Percentiles rank a stretch among this genome's conserved stretches.
These are phyloP conservation scores for Caenorhabditis imperialis DNA, from an alignment of 2,888 invertebrate species.

Conservation along the genomic window DNA sequence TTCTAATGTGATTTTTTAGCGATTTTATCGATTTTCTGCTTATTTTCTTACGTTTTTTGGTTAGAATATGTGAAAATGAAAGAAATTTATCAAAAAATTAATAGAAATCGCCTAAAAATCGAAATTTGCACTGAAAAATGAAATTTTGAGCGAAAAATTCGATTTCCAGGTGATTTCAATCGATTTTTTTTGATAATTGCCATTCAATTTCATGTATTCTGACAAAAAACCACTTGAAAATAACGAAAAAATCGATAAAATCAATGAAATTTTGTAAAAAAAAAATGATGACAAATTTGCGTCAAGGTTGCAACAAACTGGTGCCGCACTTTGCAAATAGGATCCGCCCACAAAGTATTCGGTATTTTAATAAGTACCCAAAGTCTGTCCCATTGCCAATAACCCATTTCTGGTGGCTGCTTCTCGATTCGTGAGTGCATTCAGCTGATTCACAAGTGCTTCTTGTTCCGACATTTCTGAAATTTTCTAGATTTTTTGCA, in stretches of 20 bases:
- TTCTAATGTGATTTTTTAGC: no score
- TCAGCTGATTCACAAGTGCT: slow-evolving; percentile 33
- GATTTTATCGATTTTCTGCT: no score
- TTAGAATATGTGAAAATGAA: no score
- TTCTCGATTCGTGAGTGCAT: slow-evolving; percentile 25
- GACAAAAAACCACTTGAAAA: not conserved
- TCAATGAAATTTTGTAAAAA: no score
- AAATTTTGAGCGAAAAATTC: no score
- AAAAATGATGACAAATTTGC: no score
- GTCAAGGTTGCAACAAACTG: no score
- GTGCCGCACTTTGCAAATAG: no score
- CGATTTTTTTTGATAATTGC: not conserved
- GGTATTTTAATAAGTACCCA: not conserved
- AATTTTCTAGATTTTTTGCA: not conserved
- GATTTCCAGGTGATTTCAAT: not conserved
- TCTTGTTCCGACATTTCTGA: slow-evolving; percentile 56
- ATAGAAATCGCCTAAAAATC: not conserved
- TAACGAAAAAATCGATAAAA: no score
- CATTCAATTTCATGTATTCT: no score
- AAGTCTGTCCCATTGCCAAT: slow-evolving; percentile 24
- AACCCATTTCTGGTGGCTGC: slow-evolving; percentile 31
- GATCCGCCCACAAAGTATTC: no score
- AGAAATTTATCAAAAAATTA: not conserved
- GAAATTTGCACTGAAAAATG: not conserved
- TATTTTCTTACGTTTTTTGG: no score